Evolutionary conservation across 2,113 vertebrate species (phyloP), one percentile per base, ranked within the genome.

Genomic region (Proteles cristata): DNA sequence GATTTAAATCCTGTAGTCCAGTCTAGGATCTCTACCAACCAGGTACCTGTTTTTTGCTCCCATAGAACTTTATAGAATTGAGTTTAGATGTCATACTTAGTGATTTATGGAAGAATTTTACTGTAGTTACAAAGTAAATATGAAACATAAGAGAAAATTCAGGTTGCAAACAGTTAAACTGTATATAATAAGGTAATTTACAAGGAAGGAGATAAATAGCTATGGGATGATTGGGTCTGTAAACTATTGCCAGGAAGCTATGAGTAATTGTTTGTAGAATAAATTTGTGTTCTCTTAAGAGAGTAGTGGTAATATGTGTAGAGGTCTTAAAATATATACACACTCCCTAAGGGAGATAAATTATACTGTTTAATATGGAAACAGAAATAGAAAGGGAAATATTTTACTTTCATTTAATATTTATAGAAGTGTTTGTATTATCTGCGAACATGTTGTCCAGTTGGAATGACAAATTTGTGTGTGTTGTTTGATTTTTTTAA

Each of bases 381-480:
- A 53, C 69, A 94, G 4, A 95, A 96, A 65, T 76, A 81, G 39
- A 69, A 83, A 50, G 81, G 79, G 82, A 97, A 81, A 58, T 85
- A 35, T n/a, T 77, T 85, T 83, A 26, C 50, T 95, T 97, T 80
- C 45, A 83, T 90, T 96, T 93, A 80, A 83, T 89, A 93, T 89
- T 92, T 17, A 26, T 53, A n/a, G 23, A 77, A 97, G n/a, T 95
- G 11, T 7, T 76, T 85, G 26, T 48, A 4, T 16, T 4, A 53
- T 39, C 26, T 90, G 17, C 61, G 10, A 82, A 65, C 39, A 58
- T 82, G 2, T 76, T 95, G 81, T 33, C 55, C 19, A 79, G 4
- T 86, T 85, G 48, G 43, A 92, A 28, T 84, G 7, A n/a, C 35
- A 92, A 69, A 5, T n/a, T 96, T 61, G 58, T 61, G 58, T 61